A percentile compares a stretch with the other conserved stretches of the same genome.
These are phyloP conservation scores for Spilosoma lubricipeda DNA, from an alignment of 2,888 invertebrate species.

Conservation along the genomic window DNA sequence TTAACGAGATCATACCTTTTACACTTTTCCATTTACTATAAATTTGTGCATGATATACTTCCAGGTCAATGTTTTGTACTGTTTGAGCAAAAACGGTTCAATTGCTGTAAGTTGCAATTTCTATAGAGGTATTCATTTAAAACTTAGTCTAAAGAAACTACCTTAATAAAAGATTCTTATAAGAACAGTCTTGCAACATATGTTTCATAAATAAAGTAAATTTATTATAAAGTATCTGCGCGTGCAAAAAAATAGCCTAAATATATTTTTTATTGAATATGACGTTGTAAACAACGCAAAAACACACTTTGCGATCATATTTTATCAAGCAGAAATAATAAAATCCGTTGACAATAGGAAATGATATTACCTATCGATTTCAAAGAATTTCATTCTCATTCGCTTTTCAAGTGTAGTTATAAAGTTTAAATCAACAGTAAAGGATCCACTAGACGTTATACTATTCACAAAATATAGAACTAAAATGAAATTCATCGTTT, in stretches of 20 bases:
- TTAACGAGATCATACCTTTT: slow-evolving; percentile 60
- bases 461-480: slow-evolving; percentile 46
- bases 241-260: not conserved
- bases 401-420: slow-evolving; percentile 31
- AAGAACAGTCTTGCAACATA: not conserved
- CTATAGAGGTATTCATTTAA: not conserved
- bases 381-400: slow-evolving; percentile 44
- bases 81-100: slow-evolving; percentile 1
- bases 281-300: slow-evolving; percentile 62
- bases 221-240: not conserved
- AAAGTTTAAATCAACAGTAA: slow-evolving; percentile 39
- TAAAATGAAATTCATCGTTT: slow-evolving; percentile 42
- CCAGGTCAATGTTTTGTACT: slow-evolving; percentile 4
- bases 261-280: slow-evolving; percentile 44
- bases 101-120: slow-evolving; percentile 4
- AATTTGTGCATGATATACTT: slow-evolving; percentile 24
- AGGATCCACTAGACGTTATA: slow-evolving; percentile 38
- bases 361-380: slow-evolving; percentile 49
- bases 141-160: not conserved
- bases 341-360: slow-evolving; percentile 50
- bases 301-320: slow-evolving; percentile 46
- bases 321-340: slow-evolving; percentile 50
- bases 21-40: slow-evolving; percentile 51
- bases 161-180: not conserved
- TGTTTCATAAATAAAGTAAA: not conserved